Percentiles rank a stretch among this genome's conserved stretches.
phyloP scores from a whole-genome alignment of 2,888 invertebrate genomes.

The Dolichopus griseipennis region DNA sequence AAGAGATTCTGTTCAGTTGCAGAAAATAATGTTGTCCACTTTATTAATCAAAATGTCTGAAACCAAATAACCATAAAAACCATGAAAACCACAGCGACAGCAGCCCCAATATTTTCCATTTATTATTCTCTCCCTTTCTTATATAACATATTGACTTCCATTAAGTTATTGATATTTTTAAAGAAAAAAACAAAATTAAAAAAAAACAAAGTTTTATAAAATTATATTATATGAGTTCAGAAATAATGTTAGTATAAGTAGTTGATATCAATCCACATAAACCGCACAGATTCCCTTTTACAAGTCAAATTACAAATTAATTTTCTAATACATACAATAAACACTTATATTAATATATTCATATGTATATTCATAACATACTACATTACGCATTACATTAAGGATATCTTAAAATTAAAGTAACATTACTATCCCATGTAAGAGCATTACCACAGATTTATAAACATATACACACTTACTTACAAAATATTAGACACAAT shows the following conservation, averaged over 20 bases:
- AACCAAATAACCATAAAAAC: neutral
- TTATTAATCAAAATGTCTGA: neutral
- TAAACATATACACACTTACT: no score
- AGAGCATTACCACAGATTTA: no score
- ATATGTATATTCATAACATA: no score
- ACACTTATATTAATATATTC: no score
- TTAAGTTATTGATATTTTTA: neutral
- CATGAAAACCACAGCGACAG: constrained; percentile 3
- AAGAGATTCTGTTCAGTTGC: neutral
- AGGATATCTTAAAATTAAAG: no score
- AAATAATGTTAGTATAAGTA: neutral
- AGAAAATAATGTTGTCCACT: neutral
- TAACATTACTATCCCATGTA: no score
- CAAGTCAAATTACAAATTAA: constrained; percentile 1
- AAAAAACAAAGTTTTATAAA: neutral
- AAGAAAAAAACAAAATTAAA: neutral
- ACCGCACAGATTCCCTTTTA: neutral
- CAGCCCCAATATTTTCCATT: neutral
- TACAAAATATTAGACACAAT: no score
- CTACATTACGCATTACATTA: no score
- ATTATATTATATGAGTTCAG: neutral
- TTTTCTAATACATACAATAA: neutral
- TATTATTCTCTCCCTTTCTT: neutral
- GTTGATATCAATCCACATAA: neutral
- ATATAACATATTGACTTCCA: constrained; percentile 3